Evolutionary conservation across 1,140 invertebrate species (phyloP), one percentile per base, ranked within the genome.

Genomic region (Heliconius nattereri): DNA sequence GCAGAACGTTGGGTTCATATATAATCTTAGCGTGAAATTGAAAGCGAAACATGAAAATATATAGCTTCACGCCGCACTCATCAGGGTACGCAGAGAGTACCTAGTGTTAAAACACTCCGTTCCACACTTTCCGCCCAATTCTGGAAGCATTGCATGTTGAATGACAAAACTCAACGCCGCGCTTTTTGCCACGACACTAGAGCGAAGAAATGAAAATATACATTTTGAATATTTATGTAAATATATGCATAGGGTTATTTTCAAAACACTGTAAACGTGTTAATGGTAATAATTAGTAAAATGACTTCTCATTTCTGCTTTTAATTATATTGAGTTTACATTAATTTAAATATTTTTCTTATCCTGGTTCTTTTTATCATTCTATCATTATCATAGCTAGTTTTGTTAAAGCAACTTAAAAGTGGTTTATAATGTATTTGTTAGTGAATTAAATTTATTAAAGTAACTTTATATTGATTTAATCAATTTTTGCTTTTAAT

Each of bases 1-100:
- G 74, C 60, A 49, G 32, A 75, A 66, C n/a, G 54, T 75, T 32
- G 37, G 54, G 32, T 19, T 57, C 60, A 66, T 29, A 66, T 66
- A 66, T 66, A 66, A 26, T 66, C 57, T 66, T 5, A 8, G 11
- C 11, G 9, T 66, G 16, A 66, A 26, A 29, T 26, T 66, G 57
- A 66, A 66, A 66, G 11, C 57, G 26, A 13, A 66, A 66, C 32
- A 0, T 32, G 6, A 32, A 32, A 32, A 32, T 32, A 32, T 32
- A 32, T 32, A 32, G 29, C 3, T 32, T 32, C 32, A 32, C 32
- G 32, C 32, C 6, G 32, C 32, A 32, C 32, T 6, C 32, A 32
- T 3, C 32, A 32, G 32, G 32, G 5, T 32, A 32, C 32, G 32
- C 32, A n/a, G n/a, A n/a, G 32, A 6, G 32, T 6, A 32, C 32